A percentile compares a stretch with the other conserved stretches of the same genome.
Conservation (phyloP, 2,888 invertebrate genomes). For the Drosophila siamana region DNA sequence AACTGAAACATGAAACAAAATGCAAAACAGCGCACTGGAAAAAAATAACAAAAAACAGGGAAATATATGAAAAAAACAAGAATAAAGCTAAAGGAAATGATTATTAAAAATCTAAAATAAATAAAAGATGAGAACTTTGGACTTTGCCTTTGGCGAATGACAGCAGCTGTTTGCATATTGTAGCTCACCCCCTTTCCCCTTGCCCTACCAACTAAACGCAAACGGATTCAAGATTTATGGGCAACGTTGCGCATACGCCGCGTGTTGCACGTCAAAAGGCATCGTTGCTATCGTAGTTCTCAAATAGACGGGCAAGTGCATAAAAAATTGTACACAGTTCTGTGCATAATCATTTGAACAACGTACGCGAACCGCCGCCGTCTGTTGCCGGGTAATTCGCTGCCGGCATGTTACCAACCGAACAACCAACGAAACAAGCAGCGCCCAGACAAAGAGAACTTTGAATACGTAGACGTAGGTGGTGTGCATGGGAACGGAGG, state of each 20-base stretch:
- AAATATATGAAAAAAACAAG: conserved; percentile 2
- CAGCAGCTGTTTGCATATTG: conserved; percentile 78
- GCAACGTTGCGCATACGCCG: conserved; percentile 71
- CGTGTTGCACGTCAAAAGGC: conserved; percentile 64
- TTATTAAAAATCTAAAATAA: conserved; percentile 79
- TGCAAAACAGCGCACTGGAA: conserved; percentile 41
- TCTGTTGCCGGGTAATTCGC: conserved; percentile 72
- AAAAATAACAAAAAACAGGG: conserved; percentile 1
- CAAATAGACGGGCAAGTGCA: no score
- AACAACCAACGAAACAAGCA: conserved; percentile 42
- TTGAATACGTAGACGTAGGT: conserved; percentile 32
- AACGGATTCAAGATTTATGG: conserved; percentile 70
- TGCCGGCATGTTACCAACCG: conserved; percentile 77
- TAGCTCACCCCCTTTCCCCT: conserved; percentile 19
- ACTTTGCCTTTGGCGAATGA: conserved; percentile 70
- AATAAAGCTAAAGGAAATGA: conserved; percentile 62
- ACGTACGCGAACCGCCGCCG: conserved; percentile 66
- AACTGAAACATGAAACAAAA: conserved; percentile 62
- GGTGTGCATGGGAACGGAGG: background rate
- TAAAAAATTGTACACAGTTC: conserved; percentile 71
- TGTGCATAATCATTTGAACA: conserved; percentile 79
- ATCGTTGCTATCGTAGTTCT: conserved; percentile 55
- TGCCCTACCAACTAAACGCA: background rate
- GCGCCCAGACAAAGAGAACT: conserved; percentile 73
- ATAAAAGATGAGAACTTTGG: conserved; percentile 74